Percentiles rank a stretch among this genome's conserved stretches.
Conservation (phyloP, 2,113 vertebrate genomes). For the Rostratula benghalensis region DNA sequence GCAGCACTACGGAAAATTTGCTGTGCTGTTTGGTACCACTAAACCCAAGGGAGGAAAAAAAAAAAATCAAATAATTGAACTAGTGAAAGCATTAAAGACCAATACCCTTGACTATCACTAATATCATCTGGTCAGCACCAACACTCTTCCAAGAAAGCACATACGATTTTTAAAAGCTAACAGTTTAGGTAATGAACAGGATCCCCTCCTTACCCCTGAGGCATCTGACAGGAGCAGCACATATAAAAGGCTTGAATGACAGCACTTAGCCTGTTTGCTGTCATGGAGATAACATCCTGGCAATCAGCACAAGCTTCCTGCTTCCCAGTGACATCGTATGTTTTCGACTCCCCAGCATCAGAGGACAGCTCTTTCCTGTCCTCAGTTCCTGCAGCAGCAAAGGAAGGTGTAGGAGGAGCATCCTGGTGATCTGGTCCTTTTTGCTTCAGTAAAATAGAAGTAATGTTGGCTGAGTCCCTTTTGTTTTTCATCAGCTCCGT, state of each 20-base stretch:
- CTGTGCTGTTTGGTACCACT: not conserved
- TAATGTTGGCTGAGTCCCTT: slow-evolving; percentile 80
- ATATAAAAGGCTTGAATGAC: slow-evolving; percentile 99
- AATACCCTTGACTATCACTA: not conserved
- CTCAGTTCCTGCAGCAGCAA: slow-evolving; percentile 51
- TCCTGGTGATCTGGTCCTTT: slow-evolving; percentile 76
- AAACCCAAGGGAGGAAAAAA: not conserved
- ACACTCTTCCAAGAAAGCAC: not conserved
- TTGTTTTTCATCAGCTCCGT: slow-evolving; percentile 90
- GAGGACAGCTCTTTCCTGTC: slow-evolving; percentile 54
- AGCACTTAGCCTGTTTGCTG: slow-evolving; percentile 93
- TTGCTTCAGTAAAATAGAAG: slow-evolving; percentile 89
- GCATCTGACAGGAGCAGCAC: slow-evolving; percentile 99
- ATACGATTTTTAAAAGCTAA: not conserved
- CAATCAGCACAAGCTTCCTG: slow-evolving; percentile 84
- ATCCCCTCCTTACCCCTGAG: slow-evolving; percentile 85
- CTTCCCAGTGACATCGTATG: slow-evolving; percentile 74
- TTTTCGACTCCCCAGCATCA: slow-evolving; percentile 52
- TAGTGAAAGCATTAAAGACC: not conserved
- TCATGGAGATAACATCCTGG: slow-evolving; percentile 98
- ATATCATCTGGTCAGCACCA: not conserved
- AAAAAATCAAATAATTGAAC: not conserved
- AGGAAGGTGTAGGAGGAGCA: slow-evolving; percentile 66
- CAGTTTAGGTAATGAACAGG: not conserved
- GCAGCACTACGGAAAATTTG: not conserved